A percentile compares a stretch with the other conserved stretches of the same genome.
Conservation (phyloP, 2,888 invertebrate species). For the Ichneumoninae sp. region DNA sequence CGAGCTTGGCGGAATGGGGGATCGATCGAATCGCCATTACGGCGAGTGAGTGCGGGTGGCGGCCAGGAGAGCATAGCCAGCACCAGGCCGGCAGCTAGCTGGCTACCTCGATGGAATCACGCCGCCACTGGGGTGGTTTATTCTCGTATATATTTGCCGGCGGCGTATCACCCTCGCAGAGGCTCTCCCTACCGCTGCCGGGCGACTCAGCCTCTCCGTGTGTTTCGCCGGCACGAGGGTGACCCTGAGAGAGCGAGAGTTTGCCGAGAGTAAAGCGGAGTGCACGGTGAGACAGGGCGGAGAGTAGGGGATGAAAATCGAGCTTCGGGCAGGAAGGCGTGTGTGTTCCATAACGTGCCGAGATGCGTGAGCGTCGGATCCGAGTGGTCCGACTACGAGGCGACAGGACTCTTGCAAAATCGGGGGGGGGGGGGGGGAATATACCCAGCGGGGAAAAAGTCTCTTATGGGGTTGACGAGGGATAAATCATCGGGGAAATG, state of each 20-base stretch:
- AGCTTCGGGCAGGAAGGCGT: conserved; percentile 68
- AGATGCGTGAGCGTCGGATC: conserved; percentile 68
- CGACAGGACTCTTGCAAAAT: conserved; percentile 76
- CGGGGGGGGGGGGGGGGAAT: conserved; percentile 74
- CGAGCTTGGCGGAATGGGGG: conserved; percentile 69
- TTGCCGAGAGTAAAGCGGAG: conserved; percentile 66
- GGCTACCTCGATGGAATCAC: conserved; percentile 81
- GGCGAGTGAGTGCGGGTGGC: conserved; percentile 78
- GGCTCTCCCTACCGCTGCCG: conserved; percentile 68
- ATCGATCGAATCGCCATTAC: conserved; percentile 84
- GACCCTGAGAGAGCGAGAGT: conserved; percentile 67
- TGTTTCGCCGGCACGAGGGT: conserved; percentile 72
- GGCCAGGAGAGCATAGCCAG: conserved; percentile 40
- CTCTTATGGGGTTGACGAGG: conserved; percentile 74
- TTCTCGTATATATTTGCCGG: conserved; percentile 82
- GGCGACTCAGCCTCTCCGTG: conserved; percentile 44
- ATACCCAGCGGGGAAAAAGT: conserved; percentile 71
- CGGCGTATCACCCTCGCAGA: conserved; percentile 80
- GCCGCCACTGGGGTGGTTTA: conserved; percentile 80
- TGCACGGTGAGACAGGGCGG: conserved; percentile 71
- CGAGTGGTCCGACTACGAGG: conserved; percentile 69
- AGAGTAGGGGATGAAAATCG: conserved; percentile 55
- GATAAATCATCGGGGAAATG: conserved; percentile 74
- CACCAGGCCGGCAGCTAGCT: conserved; percentile 37
- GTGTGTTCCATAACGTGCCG: conserved; percentile 69